These are phyloP conservation scores for Melanotaenia boesemani DNA, from an alignment of 2,797 vertebrate genomes.

Conservation along the genomic window DNA sequence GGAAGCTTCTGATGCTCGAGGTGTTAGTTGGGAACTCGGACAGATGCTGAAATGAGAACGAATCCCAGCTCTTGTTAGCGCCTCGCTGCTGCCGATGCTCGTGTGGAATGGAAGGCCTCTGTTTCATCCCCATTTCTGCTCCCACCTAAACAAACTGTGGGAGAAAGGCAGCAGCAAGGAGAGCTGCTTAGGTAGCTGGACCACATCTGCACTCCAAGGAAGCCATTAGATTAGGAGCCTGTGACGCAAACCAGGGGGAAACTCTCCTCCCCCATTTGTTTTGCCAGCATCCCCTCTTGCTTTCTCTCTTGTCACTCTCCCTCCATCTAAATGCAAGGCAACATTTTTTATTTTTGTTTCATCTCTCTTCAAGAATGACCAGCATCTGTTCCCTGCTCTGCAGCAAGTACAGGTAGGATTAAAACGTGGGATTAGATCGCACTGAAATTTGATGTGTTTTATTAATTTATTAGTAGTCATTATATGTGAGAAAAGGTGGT, in stretches of 20 bases:
- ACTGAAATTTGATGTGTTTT: constrained; percentile 27
- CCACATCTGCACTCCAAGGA: constrained; percentile 86
- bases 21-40: constrained; percentile 60
- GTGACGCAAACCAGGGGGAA: constrained; percentile 60
- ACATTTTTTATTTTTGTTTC: constrained; percentile 77
- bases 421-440: constrained; percentile 32
- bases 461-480: constrained; percentile 37
- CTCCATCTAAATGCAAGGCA: constrained; percentile 72
- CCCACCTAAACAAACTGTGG: constrained; percentile 61
- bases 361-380: constrained; percentile 89
- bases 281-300: constrained; percentile 26
- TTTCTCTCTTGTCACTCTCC: constrained; percentile 48
- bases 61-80: constrained; percentile 18
- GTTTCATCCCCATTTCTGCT: constrained; percentile 56
- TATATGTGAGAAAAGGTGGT: constrained; percentile 8
- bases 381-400: constrained; percentile 96
- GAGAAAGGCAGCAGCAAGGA: constrained; percentile 77
- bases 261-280: constrained; percentile 67
- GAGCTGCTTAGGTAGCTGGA: constrained; percentile 87
- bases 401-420: constrained; percentile 96
- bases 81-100: constrained; percentile 12
- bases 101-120: constrained; percentile 22
- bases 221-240: constrained; percentile 84
- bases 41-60: constrained; percentile 72
- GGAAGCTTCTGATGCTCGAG: constrained; percentile 64